Evolutionary conservation across 1,140 invertebrate species (phyloP).

Genomic region (Caenorhabditis brenneri): DNA sequence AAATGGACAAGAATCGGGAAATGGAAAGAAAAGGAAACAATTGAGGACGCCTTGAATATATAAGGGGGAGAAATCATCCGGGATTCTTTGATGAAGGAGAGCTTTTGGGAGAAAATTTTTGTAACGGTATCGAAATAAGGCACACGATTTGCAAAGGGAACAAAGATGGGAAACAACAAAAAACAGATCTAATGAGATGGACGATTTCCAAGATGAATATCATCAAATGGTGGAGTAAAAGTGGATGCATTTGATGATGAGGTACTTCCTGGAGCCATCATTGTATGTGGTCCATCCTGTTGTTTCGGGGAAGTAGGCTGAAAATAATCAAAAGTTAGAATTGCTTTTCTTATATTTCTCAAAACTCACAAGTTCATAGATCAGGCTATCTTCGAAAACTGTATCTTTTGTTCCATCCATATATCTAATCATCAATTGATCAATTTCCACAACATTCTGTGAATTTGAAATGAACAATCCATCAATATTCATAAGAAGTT

Average conservation of each 20-base stretch:
- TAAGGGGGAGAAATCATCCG: slow-evolving; percentile 26
- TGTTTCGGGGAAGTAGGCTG: not conserved
- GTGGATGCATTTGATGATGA: not conserved
- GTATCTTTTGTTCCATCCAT: not conserved
- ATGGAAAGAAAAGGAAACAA: not conserved
- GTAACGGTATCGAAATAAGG: not conserved
- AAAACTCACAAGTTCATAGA: slow-evolving; percentile 1
- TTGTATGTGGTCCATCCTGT: not conserved
- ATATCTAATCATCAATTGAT: not conserved
- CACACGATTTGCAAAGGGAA: not conserved
- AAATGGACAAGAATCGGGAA: not conserved
- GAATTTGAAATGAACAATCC: not conserved
- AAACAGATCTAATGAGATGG: not conserved
- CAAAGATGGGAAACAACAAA: not conserved
- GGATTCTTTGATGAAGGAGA: not conserved
- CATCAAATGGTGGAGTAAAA: slow-evolving; percentile 25
- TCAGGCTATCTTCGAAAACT: not conserved
- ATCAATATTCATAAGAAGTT: slow-evolving; percentile 12
- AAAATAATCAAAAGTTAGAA: not conserved
- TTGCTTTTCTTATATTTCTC: not conserved
- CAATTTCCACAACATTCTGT: not conserved
- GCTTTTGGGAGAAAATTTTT: not conserved
- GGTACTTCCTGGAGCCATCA: slow-evolving; percentile 16
- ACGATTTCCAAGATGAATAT: slow-evolving; percentile 34
- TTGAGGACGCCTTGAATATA: not conserved